Evolutionary conservation across 1,140 invertebrate species (phyloP), one percentile per base, ranked within the genome.

Genomic region (Wiebesia pumilae): DNA sequence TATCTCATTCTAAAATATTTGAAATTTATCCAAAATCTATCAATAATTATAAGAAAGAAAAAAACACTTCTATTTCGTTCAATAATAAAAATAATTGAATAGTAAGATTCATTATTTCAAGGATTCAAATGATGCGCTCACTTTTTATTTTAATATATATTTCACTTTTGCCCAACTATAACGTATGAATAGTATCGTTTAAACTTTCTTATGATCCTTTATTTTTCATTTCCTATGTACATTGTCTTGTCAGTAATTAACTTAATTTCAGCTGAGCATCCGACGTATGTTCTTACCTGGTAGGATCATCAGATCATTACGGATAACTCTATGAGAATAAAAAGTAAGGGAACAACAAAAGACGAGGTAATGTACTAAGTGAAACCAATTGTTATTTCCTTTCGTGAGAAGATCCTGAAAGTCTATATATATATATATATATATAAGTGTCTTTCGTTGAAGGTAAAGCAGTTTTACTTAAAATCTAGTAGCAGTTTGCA

Each of bases 351-450:
- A 75, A 51, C 12, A 62, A 84, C 84, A 58, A 87, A 81, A 79
- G 43, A 82, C 80, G 58, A 87, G 84, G 88, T 43, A 89, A 87
- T 90, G 87, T 86, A 40, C 88, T 82, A 84, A 93, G 93, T 92
- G 92, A 93, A 93, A 93, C 92, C 90, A 88, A 93, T 93, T 94
- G 93, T 93, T 93, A 91, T 93, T 92, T 91, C 88, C 83, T 90
- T 89, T 89, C 88, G 90, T 92, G 91, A 90, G 91, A 93, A 93
- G 80, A 81, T 84, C 89, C 87, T 84, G 88, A 86, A 40, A 90
- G 90, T 89, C 89, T 94, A 93, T 93, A 93, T 91, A 93, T 90
- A 47, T 85, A 81, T n/a, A n/a, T n/a, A n/a, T n/a, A n/a, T n/a
- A n/a, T n/a, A n/a, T n/a, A n/a, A 86, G 85, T 89, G 87, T 83